Conservation (phyloP, 2,888 invertebrate species). For the Dascillus cervinus region DNA sequence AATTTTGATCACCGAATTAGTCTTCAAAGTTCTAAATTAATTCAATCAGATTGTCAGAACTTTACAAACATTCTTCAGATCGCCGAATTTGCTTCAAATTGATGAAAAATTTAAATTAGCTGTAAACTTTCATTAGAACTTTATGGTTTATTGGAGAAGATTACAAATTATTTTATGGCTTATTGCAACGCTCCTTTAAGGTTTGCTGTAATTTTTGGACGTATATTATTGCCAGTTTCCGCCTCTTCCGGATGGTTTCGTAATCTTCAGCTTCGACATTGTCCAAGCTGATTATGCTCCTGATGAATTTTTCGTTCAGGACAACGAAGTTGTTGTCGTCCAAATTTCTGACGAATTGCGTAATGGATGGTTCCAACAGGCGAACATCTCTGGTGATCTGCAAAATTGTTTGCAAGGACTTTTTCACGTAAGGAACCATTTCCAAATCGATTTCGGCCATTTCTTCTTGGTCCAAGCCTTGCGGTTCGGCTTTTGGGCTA, state of each 20-base stretch:
- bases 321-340: conserved; percentile 4
- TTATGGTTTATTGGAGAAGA: no score
- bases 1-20: no score
- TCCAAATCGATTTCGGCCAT: no score
- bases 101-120: no score
- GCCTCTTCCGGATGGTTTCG: not conserved
- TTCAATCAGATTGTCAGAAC: no score
- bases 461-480: no score
- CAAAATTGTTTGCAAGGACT: conserved; percentile 1
- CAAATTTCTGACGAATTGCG: conserved; percentile 2
- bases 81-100: no score
- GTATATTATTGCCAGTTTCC: conserved; percentile 1
- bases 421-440: not conserved
- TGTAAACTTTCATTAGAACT: no score
- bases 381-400: not conserved
- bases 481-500: no score
- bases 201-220: conserved; percentile 3
- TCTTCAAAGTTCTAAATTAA: no score
- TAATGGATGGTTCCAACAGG: not conserved
- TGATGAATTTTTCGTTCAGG: conserved; percentile 5
- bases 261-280: conserved; percentile 4
- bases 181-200: conserved; percentile 2
- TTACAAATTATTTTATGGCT: no score
- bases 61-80: no score
- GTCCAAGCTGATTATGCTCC: conserved; percentile 2